Evolutionary conservation across 2,888 invertebrate genomes (phyloP), one percentile per base, ranked within the genome.

Genomic region (Noctua janthe): DNA sequence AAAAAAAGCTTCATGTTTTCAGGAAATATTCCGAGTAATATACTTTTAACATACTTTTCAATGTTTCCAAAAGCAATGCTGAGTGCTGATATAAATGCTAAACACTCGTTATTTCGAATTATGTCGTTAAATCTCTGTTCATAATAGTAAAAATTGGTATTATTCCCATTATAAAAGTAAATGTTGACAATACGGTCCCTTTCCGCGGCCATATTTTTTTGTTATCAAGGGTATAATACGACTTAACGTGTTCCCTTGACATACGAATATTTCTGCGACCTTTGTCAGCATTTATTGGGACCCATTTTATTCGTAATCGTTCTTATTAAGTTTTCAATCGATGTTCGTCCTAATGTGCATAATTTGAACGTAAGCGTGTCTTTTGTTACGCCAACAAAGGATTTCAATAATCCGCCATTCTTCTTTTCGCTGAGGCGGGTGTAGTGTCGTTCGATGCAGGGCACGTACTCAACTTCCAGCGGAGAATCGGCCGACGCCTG

Each of bases 381-480:
- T 90, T 90, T 91, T 92, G 90, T 92, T 80, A 78, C 64, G 83
- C 70, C 85, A 84, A 91, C 91, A 92, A 92, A 92, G 89, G 88
- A 90, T 91, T 91, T 91, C 88, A 90, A 90, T 92, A 91, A 92
- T 88, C 87, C 82, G 78, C 75, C 87, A 82, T 84, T 82, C 70
- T 81, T 84, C 74, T 77, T 77, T 79, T 76, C 79, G 49, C 76
- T 87, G 86, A 71, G 74, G 86, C 82, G 78, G 49, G 49, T 62
- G 23, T 29, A 85, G 81, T 79, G 54, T 54, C 72, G 59, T 62
- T 71, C 71, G 81, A 93, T 91, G 91, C 93, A 76, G 83, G 88
- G 88, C 94, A 94, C 94, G 94, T 94, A 88, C 79, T 80, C 80
- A 92, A 92, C 90, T 94, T 93, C 91, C 89, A 86, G 83, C 88